phyloP scores from a whole-genome alignment of 2,113 vertebrate genomes.

The Hassar affinis region DNA sequence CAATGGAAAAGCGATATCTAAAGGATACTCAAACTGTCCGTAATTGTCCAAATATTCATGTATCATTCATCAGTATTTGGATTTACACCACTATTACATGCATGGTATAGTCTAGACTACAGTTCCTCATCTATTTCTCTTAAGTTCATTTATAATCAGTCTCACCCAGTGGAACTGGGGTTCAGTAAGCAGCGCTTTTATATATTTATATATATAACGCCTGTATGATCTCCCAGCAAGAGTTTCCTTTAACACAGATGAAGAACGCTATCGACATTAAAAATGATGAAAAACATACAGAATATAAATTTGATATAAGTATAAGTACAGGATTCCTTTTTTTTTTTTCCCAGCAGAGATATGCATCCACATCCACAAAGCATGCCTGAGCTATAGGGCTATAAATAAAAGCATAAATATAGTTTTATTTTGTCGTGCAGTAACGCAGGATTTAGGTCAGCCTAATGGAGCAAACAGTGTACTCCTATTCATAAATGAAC shows the following conservation, averaged over 20 bases:
- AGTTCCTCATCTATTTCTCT: background rate
- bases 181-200: background rate
- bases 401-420: slow-evolving; percentile 24
- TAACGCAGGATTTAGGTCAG: slow-evolving; percentile 11
- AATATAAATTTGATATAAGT: background rate
- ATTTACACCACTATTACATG: too few species aligned
- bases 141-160: background rate
- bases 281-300: background rate
- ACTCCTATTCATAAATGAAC: background rate
- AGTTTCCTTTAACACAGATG: background rate
- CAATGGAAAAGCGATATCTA: background rate
- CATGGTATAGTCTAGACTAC: too few species aligned
- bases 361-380: background rate
- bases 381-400: background rate
- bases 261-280: background rate
- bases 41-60: too few species aligned
- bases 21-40: background rate
- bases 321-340: too few species aligned
- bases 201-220: background rate
- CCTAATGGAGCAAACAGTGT: background rate
- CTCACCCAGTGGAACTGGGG: background rate
- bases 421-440: background rate
- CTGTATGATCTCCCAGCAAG: background rate
- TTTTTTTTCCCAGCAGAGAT: background rate
- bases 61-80: too few species aligned